Base-by-base conservation (phyloP, 2,797 vertebrate species). In the Urosaurus nigricauda region DNA sequence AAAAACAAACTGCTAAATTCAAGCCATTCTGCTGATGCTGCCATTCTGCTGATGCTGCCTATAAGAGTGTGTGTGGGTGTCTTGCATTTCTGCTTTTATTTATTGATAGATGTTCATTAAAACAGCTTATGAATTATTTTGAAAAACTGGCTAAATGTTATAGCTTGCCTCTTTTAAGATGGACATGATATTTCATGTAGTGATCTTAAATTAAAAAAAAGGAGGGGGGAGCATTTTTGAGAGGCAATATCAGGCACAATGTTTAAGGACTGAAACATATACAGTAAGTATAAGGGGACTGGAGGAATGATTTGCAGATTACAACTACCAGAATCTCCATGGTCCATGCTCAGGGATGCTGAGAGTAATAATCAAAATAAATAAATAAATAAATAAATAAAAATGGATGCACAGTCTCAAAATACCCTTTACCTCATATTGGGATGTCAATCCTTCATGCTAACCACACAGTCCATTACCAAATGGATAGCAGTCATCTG, bases 41-140 rank as follows among this genome's bases (percentile, higher is more conserved):
- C 35, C 83, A 77, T 77, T 58, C 35, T 43, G 83, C 51, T 73
- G 32, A 37, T 84, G 5, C 40, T 47, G 56, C 40, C 63, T 79
- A 16, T 79, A 32, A 32, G 65, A 29, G 32, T 32, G 12, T 32
- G 65, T 68, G 65, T 68, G 65, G 29, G 65, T 68, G 65, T 16
- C 14, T 92, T 40, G 17, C 35, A 19, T 40, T 21, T 40, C n/a
- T 32, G 80, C 56, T 90, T 75, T 89, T 92, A 81, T 0, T 86
- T 63, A 13, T 19, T 89, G 63, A 91, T 90, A 86, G 65, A 90
- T 77, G 47, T 89, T 9, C 0, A 58, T 60, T 43, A 7, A 70
- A 84, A 93, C n/a, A 88, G 2, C 79, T 86, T 37, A 58, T 84
- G 78, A 79, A 21, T 21, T 83, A 82, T 92, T 43, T 4, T 86